These are phyloP conservation scores for Geothlypis trichas DNA, from an alignment of 2,113 vertebrate species.

Conservation along the genomic window DNA sequence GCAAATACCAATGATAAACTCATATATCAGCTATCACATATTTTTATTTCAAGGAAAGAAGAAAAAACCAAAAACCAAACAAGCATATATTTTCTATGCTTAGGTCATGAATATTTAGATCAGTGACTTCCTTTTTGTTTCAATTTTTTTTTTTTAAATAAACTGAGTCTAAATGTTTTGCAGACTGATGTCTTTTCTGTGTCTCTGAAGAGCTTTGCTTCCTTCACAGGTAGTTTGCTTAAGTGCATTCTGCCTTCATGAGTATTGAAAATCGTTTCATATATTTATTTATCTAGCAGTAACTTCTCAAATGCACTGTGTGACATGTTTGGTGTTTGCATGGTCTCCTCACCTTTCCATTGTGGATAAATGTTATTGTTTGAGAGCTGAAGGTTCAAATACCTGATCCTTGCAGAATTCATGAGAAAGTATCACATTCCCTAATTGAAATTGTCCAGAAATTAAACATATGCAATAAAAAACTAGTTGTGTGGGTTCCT, in stretches of 20 bases:
- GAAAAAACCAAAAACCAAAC: neutral
- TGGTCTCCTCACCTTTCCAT: neutral
- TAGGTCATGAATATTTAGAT: neutral
- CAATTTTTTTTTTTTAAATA: neutral
- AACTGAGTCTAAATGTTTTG: neutral
- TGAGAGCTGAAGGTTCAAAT: neutral
- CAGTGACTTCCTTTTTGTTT: neutral
- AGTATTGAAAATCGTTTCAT: neutral
- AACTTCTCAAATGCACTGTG: neutral
- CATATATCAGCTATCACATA: neutral
- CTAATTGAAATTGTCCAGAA: neutral
- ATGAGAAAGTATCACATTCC: neutral
- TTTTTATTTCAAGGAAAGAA: neutral
- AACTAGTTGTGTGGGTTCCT: neutral
- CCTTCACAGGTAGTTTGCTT: neutral
- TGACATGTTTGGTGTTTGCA: neutral
- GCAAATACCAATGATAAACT: neutral
- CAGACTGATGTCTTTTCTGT: neutral
- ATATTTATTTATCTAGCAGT: neutral
- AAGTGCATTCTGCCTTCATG: neutral
- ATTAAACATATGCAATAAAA: neutral
- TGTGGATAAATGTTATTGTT: neutral
- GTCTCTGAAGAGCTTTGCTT: neutral
- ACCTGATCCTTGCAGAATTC: neutral
- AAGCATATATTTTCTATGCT: neutral